Evolutionary conservation across 2,797 vertebrate species (phyloP), one percentile per base, ranked within the genome.

Genomic region (Lithobates sylvaticus): DNA sequence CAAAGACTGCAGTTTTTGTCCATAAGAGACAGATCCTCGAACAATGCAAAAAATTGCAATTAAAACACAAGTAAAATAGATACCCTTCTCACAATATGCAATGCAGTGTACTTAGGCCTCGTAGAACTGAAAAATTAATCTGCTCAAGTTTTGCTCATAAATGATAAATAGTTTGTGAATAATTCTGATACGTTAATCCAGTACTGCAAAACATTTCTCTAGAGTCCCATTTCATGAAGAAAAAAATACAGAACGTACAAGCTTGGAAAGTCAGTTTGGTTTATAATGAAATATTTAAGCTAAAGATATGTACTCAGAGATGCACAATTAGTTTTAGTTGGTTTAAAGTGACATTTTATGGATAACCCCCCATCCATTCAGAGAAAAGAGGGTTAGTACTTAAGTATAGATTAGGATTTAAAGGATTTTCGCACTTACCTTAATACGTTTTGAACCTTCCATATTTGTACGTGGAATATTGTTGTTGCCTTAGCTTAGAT

Each of bases 91-190:
- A n/a, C 18, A 67, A 67, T 15, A 78, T 65, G 34, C 10, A 23
- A 3, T 32, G 39, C 29, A 65, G 36, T 32, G 32, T 42, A 67
- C n/a, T 78, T 39, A 42, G 12, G 21, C 54, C 44, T 36, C 0
- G n/a, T 67, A 42, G 64, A 34, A 78, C 76, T 65, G 12, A 78
- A 78, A 65, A 67, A 65, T 78, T 64, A 61, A 78, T 78, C n/a
- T 16, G 12, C 34, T 78, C 0, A 39, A 65, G 32, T 10, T 78
- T 78, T 78, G 29, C 76, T 78, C 61, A 78, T 78, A 78, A 78
- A 78, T 67, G 76, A 78, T 78, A 29, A 67, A 78, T 65, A 42
- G 10, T 77, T 77, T 42, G 27, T 78, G 34, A 67, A 67, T 67
- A 64, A 78, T 78, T 65, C 34, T 34, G 34, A 67, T 34, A 78